phyloP scores from a whole-genome alignment of 2,888 invertebrate species.

The Alentia gelatinosa region DNA sequence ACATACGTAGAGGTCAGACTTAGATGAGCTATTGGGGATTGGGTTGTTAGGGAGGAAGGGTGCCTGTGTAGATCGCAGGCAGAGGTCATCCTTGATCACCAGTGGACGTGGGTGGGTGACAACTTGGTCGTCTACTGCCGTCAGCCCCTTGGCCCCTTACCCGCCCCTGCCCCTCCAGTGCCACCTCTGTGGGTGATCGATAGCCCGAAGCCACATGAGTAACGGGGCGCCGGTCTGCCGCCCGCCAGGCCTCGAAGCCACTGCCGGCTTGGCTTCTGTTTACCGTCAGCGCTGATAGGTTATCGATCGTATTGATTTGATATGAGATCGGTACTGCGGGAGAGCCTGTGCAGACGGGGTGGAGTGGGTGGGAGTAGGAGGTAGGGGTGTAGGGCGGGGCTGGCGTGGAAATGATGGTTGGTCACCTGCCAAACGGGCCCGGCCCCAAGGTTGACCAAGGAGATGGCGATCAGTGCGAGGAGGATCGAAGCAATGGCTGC shows the following conservation, averaged over 20 bases:
- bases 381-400: neutral
- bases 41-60: too few relatives aligned
- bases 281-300: neutral
- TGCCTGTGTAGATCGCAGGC: too few relatives aligned
- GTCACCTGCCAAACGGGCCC: neutral
- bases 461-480: neutral
- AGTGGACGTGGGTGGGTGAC: neutral
- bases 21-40: too few relatives aligned
- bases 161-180: neutral
- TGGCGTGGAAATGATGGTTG: neutral
- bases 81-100: too few relatives aligned
- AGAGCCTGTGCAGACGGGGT: neutral
- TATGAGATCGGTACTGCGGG: neutral
- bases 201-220: neutral
- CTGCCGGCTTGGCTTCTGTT: neutral
- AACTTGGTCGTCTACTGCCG: too few relatives aligned
- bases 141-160: neutral
- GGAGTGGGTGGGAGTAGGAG: neutral
- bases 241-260: neutral
- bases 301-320: neutral
- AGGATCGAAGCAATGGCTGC: neutral
- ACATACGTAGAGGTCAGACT: too few relatives aligned
- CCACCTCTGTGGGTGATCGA: neutral
- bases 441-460: neutral
- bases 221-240: neutral